Conservation (phyloP, 2,797 vertebrate species). For the Loriculus beryllinus region DNA sequence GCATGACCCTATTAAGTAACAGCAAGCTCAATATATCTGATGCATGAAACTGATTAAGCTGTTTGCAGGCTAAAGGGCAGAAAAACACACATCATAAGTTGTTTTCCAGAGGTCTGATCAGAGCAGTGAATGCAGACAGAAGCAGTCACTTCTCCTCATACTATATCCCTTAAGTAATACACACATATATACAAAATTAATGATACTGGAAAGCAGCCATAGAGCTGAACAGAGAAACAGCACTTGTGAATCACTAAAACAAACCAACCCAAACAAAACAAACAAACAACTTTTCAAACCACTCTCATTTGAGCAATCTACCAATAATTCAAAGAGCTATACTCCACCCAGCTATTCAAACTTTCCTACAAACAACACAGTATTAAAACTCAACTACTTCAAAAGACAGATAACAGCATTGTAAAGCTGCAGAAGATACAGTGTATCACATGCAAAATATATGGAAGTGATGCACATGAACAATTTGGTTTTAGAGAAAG, state of each 20-base stretch:
- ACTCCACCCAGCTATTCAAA: not conserved
- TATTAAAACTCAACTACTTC: not conserved
- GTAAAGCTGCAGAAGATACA: not conserved
- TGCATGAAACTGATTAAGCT: not conserved
- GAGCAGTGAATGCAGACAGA: not conserved
- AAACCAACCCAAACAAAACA: not conserved
- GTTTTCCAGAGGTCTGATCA: not conserved
- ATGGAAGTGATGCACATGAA: not conserved
- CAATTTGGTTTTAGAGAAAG: not conserved
- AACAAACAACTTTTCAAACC: not conserved
- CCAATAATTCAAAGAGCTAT: not conserved
- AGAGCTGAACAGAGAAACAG: not conserved
- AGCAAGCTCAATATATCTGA: not conserved
- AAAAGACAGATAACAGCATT: not conserved
- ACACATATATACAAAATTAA: not conserved
- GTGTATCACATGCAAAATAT: not conserved
- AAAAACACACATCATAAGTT: not conserved
- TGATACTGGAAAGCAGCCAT: not conserved
- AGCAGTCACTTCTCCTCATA: not conserved
- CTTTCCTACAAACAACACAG: not conserved
- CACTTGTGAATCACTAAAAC: not conserved
- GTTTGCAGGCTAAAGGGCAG: not conserved
- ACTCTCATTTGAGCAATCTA: not conserved
- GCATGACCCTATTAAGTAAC: not conserved
- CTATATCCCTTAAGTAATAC: not conserved